A percentile compares a stretch with the other conserved stretches of the same genome.
Evolutionary conservation across 2,888 invertebrate species (phyloP).

Genomic region (Idaea straminata): DNA sequence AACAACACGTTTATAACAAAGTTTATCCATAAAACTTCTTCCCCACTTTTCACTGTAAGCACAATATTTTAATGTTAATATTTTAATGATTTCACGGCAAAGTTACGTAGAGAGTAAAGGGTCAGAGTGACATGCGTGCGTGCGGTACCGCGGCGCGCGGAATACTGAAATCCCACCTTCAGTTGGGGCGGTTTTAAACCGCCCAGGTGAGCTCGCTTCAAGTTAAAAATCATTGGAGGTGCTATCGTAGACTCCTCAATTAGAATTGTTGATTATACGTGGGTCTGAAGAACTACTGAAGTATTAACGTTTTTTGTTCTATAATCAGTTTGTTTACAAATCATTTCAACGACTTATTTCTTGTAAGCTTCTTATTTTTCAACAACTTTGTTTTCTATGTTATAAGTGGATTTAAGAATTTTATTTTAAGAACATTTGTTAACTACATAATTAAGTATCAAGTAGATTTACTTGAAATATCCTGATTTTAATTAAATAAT

Average conservation of each 20-base stretch:
- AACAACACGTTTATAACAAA: conserved; percentile 8
- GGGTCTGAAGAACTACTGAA: not conserved
- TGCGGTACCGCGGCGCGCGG: conserved; percentile 50
- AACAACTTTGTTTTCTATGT: not conserved
- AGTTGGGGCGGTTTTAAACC: conserved; percentile 41
- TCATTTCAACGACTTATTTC: not conserved
- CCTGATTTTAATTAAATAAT: not conserved
- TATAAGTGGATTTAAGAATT: not conserved
- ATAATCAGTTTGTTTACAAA: not conserved
- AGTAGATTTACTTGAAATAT: not conserved
- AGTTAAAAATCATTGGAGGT: conserved; percentile 43
- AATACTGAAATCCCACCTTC: conserved; percentile 52
- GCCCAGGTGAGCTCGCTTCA: conserved; percentile 51
- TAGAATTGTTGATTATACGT: not conserved
- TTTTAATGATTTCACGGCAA: conserved; percentile 26
- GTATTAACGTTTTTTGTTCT: not conserved
- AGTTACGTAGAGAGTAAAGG: conserved; percentile 29
- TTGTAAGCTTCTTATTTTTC: not conserved
- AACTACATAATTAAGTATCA: too few species aligned
- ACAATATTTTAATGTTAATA: not conserved
- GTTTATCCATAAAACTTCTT: not conserved
- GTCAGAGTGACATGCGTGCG: conserved; percentile 25
- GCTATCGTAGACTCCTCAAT: conserved; percentile 23
- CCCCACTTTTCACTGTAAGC: not conserved
- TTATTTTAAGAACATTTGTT: too few species aligned